Conservation (phyloP, 2,113 vertebrate genomes). For the Platichthys stellatus region DNA sequence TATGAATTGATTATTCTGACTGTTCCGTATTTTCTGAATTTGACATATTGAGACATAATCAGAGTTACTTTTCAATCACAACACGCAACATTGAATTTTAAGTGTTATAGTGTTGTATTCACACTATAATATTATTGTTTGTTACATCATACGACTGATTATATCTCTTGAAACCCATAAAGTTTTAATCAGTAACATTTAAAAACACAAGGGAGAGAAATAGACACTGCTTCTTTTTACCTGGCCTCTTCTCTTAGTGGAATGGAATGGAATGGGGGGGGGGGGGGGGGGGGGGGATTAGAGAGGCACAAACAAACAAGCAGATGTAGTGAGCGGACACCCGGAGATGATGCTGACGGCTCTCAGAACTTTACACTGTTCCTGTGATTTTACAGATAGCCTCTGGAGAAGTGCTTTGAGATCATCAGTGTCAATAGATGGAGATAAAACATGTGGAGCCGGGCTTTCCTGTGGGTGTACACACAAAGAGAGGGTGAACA, state of each 20-base stretch:
- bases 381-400: conserved; percentile 51
- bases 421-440: conserved; percentile 68
- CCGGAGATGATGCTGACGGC: conserved; percentile 46
- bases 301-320: conserved; percentile 40
- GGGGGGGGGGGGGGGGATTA: background rate
- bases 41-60: background rate
- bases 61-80: background rate
- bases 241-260: background rate
- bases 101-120: background rate
- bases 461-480: conserved; percentile 53
- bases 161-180: conserved; percentile 1
- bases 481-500: conserved; percentile 28
- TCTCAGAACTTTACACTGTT: conserved; percentile 50
- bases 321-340: conserved; percentile 37
- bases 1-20: background rate
- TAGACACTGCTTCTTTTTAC: background rate
- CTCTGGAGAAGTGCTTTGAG: conserved; percentile 62
- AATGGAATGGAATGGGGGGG: conserved; percentile 7
- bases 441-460: conserved; percentile 62
- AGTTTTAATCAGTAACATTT: conserved; percentile 2
- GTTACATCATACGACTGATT: background rate
- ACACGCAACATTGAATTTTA: background rate
- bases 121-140: background rate
- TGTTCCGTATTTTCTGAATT: background rate
- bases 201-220: conserved; percentile 2